phyloP scores from a whole-genome alignment of 2,113 vertebrate species.

The Eublepharis macularius region DNA sequence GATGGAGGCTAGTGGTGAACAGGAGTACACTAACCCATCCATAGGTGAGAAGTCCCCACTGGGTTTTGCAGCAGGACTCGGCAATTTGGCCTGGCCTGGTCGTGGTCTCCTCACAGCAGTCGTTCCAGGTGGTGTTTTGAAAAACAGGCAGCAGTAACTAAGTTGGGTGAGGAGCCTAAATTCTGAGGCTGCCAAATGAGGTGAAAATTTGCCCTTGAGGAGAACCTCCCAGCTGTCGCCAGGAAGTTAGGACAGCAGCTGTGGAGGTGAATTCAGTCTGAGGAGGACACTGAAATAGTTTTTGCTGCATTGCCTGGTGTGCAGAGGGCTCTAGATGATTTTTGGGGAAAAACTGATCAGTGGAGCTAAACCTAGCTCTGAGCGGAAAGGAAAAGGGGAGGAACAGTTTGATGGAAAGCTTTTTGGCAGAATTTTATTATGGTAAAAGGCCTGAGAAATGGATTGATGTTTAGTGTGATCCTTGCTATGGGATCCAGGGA shows the following conservation, averaged over 20 bases:
- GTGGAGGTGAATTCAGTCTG: not conserved
- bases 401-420: not conserved
- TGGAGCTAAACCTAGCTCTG: not conserved
- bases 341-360: too few relatives aligned
- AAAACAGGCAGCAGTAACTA: not conserved
- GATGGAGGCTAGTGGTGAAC: not conserved
- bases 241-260: not conserved
- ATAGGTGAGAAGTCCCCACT: not conserved
- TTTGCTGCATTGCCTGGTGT: not conserved
- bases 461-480: not conserved
- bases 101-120: not conserved
- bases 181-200: slow-evolving; percentile 2
- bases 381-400: too few relatives aligned
- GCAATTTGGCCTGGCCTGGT: not conserved
- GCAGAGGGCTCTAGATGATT: not conserved
- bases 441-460: too few relatives aligned
- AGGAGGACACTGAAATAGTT: not conserved
- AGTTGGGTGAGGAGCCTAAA: not conserved
- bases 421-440: not conserved
- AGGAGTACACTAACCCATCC: not conserved
- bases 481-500: not conserved
- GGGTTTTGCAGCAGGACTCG: too few relatives aligned
- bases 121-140: not conserved
- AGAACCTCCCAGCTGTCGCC: not conserved
- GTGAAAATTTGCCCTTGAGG: not conserved